A percentile compares a stretch with the other conserved stretches of the same genome.
Evolutionary conservation across 2,113 vertebrate genomes (phyloP).

Genomic region (Grammomys dolichurus): DNA sequence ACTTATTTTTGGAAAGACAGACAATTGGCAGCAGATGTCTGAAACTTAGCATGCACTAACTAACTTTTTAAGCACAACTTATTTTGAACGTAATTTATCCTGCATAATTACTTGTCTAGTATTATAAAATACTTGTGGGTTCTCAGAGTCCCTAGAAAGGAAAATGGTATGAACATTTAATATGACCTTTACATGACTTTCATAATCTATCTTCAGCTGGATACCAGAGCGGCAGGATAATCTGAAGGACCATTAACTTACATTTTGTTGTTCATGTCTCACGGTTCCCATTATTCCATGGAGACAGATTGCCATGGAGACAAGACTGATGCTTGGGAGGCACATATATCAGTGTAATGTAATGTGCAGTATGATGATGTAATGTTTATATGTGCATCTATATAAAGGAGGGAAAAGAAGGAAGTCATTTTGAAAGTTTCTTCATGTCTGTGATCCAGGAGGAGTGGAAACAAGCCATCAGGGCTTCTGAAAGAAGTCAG

Average conservation of each 20-base stretch:
- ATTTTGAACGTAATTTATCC: conserved; percentile 46
- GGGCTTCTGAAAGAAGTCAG: not conserved
- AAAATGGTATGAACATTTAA: not conserved
- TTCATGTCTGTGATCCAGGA: not conserved
- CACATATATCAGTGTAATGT: not conserved
- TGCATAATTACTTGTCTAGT: conserved; percentile 6
- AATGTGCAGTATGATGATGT: not conserved
- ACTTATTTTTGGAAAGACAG: not conserved
- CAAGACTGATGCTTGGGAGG: not conserved
- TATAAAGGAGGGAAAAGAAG: not conserved
- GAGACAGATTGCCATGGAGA: not conserved
- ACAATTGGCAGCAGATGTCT: not conserved
- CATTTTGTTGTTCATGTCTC: not conserved
- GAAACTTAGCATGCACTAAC: not conserved
- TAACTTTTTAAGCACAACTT: conserved; percentile 10
- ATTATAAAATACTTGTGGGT: not conserved
- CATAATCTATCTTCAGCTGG: conserved; percentile 1
- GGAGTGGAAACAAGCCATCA: not conserved
- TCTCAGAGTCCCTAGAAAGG: conserved; percentile 2
- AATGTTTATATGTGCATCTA: not conserved
- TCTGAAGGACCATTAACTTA: conserved; percentile 21
- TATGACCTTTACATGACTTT: not conserved
- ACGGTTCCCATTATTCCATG: not conserved
- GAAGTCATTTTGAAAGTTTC: not conserved
- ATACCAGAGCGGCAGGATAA: not conserved